Evolutionary conservation across 1,140 invertebrate genomes (phyloP).

Genomic region (Philopotamus ludificatus): DNA sequence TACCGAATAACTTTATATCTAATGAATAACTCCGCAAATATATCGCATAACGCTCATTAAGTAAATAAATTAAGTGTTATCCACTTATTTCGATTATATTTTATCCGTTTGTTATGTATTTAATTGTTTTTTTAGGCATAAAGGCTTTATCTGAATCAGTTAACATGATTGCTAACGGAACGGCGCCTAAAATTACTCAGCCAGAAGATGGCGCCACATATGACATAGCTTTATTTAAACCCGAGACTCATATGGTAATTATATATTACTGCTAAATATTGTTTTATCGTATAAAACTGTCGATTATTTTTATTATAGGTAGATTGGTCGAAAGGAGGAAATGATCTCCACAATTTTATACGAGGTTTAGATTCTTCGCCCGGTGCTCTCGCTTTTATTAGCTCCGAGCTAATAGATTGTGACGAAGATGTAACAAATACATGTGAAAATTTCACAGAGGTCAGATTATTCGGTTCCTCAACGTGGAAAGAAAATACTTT

Average conservation of each 20-base stretch:
- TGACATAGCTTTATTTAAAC: conserved; percentile 86
- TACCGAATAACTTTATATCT: background rate
- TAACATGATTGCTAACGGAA: conserved; percentile 79
- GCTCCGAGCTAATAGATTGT: conserved; percentile 51
- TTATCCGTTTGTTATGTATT: no score
- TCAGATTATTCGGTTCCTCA: conserved; percentile 77
- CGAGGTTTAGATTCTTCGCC: conserved; percentile 90
- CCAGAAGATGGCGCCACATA: conserved; percentile 86
- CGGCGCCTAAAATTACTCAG: conserved; percentile 78
- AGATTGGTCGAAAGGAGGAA: conserved; percentile 68
- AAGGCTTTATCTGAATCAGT: conserved; percentile 78
- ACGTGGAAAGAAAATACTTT: conserved; percentile 66
- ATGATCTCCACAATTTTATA: conserved; percentile 88
- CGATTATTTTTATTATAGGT: conserved; percentile 55
- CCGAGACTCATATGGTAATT: conserved; percentile 67
- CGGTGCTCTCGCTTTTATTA: conserved; percentile 78
- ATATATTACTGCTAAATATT: conserved; percentile 29
- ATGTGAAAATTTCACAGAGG: conserved; percentile 47
- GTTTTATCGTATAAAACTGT: conserved; percentile 8
- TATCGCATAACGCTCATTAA: no score
- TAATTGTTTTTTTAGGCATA: conserved; percentile 56
- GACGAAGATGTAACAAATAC: conserved; percentile 30
- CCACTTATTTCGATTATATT: no score
- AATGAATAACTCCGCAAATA: background rate
- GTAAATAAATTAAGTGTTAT: no score